Evolutionary conservation across 2,888 invertebrate genomes (phyloP).

Genomic region (Leptura quadrifasciata): DNA sequence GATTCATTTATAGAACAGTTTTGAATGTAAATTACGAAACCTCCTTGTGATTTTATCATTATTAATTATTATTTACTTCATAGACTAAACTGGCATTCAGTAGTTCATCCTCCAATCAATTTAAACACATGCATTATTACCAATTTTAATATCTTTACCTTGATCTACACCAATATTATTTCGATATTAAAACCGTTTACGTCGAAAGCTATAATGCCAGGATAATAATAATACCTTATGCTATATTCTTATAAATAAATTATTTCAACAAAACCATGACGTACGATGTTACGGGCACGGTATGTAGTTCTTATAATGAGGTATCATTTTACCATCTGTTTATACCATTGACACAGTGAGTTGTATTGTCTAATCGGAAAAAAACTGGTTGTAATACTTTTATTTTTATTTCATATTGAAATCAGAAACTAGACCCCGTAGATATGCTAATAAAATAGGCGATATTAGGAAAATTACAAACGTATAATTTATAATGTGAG

Average conservation of each 20-base stretch:
- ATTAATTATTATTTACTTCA: constrained; percentile 15
- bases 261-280: constrained; percentile 30
- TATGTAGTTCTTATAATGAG: constrained; percentile 23
- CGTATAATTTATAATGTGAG: too few relatives aligned
- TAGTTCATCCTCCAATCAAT: constrained; percentile 2
- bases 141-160: constrained; percentile 40
- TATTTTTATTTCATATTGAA: constrained; percentile 2
- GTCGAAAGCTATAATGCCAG: constrained; percentile 36
- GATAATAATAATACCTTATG: constrained; percentile 48
- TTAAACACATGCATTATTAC: neutral
- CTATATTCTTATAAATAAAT: constrained; percentile 44
- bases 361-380: constrained; percentile 13
- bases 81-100: neutral
- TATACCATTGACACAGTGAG: constrained; percentile 38
- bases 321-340: constrained; percentile 39
- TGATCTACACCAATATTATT: constrained; percentile 48
- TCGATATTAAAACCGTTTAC: constrained; percentile 46
- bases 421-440: neutral
- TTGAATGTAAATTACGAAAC: neutral
- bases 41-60: neutral
- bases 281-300: constrained; percentile 3
- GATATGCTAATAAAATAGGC: neutral
- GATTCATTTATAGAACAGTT: neutral
- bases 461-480: too few relatives aligned
- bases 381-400: constrained; percentile 7